Conservation (phyloP, 2,113 vertebrate genomes). For the Brienomyrus longianalis region DNA sequence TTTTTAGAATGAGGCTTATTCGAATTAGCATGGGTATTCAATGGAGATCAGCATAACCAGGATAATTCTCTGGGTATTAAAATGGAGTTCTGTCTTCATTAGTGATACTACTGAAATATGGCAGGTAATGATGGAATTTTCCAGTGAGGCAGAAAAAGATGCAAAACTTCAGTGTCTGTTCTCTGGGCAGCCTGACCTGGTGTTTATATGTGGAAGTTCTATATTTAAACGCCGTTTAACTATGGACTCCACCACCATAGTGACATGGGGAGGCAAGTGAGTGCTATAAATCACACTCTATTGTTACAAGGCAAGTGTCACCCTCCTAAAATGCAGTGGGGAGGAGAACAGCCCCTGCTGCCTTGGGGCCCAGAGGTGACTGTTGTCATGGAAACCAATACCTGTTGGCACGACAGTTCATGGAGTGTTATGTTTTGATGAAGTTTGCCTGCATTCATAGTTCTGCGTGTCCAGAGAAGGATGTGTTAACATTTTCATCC, state of each 20-base stretch:
- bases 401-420: neutral
- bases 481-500: neutral
- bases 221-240: conserved; percentile 38
- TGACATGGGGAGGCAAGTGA: conserved; percentile 30
- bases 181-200: neutral
- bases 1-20: neutral
- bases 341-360: neutral
- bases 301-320: conserved; percentile 13
- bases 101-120: neutral
- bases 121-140: neutral
- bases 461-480: neutral
- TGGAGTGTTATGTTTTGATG: neutral
- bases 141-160: neutral
- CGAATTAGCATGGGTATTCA: neutral
- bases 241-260: conserved; percentile 53
- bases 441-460: neutral
- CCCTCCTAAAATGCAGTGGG: neutral
- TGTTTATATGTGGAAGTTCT: neutral
- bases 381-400: neutral
- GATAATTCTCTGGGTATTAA: neutral
- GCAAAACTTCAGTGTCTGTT: neutral
- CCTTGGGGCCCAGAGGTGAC: neutral
- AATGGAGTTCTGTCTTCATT: neutral
- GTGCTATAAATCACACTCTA: neutral
- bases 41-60: neutral